phyloP scores from a whole-genome alignment of 1,140 invertebrate species.

The Acromyrmex heyeri region DNA sequence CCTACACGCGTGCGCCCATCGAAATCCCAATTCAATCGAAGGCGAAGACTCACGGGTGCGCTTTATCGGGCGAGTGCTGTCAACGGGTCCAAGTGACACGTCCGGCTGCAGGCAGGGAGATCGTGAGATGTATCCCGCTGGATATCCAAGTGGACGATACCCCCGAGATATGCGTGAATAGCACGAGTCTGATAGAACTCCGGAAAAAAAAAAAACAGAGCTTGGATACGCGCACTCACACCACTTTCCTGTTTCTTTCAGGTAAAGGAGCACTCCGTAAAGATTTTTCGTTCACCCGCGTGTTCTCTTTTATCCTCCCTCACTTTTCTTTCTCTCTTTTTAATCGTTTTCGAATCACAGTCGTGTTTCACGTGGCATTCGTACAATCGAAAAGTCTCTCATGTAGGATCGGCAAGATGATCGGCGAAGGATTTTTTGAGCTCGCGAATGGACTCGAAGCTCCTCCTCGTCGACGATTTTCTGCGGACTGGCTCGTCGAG shows the following conservation, averaged over 20 bases:
- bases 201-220: conserved; percentile 15
- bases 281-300: conserved; percentile 33
- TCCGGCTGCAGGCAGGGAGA: conserved; percentile 32
- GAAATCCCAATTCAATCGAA: conserved; percentile 50
- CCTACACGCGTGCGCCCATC: conserved; percentile 38
- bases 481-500: conserved; percentile 66
- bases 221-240: conserved; percentile 35
- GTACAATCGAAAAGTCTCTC: conserved; percentile 24
- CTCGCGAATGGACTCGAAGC: conserved; percentile 25
- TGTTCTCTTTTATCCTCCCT: background rate
- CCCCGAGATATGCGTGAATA: background rate
- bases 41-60: conserved; percentile 66
- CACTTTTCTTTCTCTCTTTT: background rate
- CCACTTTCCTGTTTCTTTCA: conserved; percentile 43
- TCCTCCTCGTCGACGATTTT: conserved; percentile 62
- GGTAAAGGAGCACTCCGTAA: conserved; percentile 21
- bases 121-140: conserved; percentile 27
- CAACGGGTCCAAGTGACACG: conserved; percentile 40
- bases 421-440: conserved; percentile 32
- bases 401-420: conserved; percentile 5
- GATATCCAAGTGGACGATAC: conserved; percentile 63
- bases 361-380: conserved; percentile 35
- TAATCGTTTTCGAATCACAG: conserved; percentile 15
- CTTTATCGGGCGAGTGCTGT: conserved; percentile 47
- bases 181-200: conserved; percentile 2